A percentile compares a stretch with the other conserved stretches of the same genome.
phyloP scores from a whole-genome alignment of 2,888 invertebrate genomes.

The Meandrusa payeni region DNA sequence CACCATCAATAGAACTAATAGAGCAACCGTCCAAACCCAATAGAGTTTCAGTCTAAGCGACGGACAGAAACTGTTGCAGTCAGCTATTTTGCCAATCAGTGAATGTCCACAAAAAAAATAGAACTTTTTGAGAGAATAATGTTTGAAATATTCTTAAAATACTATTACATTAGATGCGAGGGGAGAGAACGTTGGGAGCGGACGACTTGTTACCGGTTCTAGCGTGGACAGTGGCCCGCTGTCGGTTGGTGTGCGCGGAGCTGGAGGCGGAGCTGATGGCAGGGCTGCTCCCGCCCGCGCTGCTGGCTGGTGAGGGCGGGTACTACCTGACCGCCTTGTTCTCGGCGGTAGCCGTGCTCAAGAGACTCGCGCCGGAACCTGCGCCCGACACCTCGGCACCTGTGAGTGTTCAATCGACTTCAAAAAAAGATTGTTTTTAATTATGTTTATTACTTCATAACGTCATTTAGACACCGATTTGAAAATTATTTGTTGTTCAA shows the following conservation, averaged over 20 bases:
- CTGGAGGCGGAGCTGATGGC: slow-evolving; percentile 98
- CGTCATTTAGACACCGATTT: too few species aligned
- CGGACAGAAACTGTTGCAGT: too few species aligned
- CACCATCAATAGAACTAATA: too few species aligned
- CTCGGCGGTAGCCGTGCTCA: slow-evolving; percentile 94
- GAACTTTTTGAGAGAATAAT: too few species aligned
- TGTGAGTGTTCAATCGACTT: slow-evolving; percentile 43
- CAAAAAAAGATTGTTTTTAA: too few species aligned
- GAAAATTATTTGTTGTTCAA: too few species aligned
- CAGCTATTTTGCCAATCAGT: too few species aligned
- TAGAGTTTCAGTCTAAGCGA: too few species aligned
- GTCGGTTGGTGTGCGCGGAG: slow-evolving; percentile 94
- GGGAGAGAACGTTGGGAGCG: slow-evolving; percentile 86
- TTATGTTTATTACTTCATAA: too few species aligned
- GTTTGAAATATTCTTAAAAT: slow-evolving; percentile 3
- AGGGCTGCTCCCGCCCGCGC: slow-evolving; percentile 93
- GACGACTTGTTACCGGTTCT: slow-evolving; percentile 95
- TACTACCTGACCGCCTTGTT: slow-evolving; percentile 97
- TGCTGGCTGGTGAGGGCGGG: slow-evolving; percentile 95
- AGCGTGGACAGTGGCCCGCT: slow-evolving; percentile 94
- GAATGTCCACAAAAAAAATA: too few species aligned
- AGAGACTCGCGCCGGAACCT: slow-evolving; percentile 81
- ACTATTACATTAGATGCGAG: slow-evolving; percentile 80
- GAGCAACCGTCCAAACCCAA: too few species aligned
- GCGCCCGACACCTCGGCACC: slow-evolving; percentile 57